Percentiles rank a stretch among this genome's conserved stretches.
phyloP scores from a whole-genome alignment of 1,140 invertebrate genomes.

The Steinernema khuongi region DNA sequence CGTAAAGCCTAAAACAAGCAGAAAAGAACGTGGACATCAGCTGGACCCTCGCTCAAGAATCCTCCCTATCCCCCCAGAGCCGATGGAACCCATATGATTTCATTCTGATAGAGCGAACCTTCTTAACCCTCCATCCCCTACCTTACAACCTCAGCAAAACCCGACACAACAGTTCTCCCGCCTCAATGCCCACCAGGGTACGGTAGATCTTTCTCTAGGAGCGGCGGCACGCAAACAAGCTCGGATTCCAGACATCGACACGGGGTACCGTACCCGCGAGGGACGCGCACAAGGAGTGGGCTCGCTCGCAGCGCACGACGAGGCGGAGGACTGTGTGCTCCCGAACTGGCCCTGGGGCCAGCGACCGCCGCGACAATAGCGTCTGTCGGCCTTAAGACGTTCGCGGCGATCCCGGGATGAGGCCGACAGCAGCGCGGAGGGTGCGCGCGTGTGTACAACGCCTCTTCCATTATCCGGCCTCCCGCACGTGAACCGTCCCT shows the following conservation, averaged over 20 bases:
- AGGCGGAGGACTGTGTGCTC: neutral
- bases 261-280: neutral
- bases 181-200: too few species aligned
- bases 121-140: too few species aligned
- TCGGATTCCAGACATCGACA: neutral
- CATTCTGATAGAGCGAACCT: too few species aligned
- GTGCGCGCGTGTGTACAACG: neutral
- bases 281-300: neutral
- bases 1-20: too few species aligned
- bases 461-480: neutral
- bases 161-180: too few species aligned
- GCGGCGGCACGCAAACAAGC: neutral
- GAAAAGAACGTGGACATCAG: too few species aligned
- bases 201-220: too few species aligned
- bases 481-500: neutral
- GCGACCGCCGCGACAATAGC: slow-evolving; percentile 13
- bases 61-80: too few species aligned
- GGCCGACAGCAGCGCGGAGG: neutral
- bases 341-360: slow-evolving; percentile 9
- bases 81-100: too few species aligned
- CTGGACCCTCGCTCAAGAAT: too few species aligned
- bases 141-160: too few species aligned
- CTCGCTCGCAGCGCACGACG: slow-evolving; percentile 13
- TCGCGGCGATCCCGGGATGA: slow-evolving; percentile 12
- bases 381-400: neutral